Percentiles rank a stretch among this genome's conserved stretches.
Conservation (phyloP, 2,797 vertebrate species). For the Coccyzus lansbergi region DNA sequence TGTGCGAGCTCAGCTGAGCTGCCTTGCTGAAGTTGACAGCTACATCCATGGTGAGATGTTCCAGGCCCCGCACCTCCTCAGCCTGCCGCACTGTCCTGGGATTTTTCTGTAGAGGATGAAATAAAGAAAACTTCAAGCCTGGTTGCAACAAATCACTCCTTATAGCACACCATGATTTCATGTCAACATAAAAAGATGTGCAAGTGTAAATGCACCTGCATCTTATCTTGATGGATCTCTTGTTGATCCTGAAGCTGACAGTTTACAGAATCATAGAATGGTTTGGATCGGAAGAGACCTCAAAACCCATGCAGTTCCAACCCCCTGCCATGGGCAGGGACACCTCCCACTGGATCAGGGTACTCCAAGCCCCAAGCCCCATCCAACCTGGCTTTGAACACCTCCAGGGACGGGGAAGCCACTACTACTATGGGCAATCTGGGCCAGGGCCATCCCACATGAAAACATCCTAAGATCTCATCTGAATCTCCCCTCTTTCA, state of each 20-base stretch:
- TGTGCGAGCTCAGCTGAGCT: constrained; percentile 89
- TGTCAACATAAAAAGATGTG: fast-evolving
- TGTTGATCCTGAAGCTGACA: fast-evolving
- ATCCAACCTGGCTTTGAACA: too few relatives aligned
- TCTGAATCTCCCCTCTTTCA: too few relatives aligned
- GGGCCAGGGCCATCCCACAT: too few relatives aligned
- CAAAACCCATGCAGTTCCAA: too few relatives aligned
- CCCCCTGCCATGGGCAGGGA: too few relatives aligned
- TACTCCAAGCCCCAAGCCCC: too few relatives aligned
- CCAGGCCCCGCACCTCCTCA: constrained; percentile 87
- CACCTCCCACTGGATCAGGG: too few relatives aligned
- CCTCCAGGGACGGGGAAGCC: too few relatives aligned
- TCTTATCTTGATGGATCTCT: neutral
- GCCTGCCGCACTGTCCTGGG: constrained; percentile 89
- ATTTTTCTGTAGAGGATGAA: constrained; percentile 85
- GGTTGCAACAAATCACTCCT: fast-evolving
- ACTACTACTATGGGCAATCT: too few relatives aligned
- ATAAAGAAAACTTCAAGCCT: fast-evolving
- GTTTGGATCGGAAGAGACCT: too few relatives aligned
- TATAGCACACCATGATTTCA: fast-evolving
- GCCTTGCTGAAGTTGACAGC: constrained; percentile 90
- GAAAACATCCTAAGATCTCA: too few relatives aligned
- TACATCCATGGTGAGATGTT: constrained; percentile 89
- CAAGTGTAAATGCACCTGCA: neutral
- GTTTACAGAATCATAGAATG: too few relatives aligned